These are phyloP conservation scores for Melanotaenia maccullochi DNA, from an alignment of 2,797 vertebrate species.

Conservation along the genomic window DNA sequence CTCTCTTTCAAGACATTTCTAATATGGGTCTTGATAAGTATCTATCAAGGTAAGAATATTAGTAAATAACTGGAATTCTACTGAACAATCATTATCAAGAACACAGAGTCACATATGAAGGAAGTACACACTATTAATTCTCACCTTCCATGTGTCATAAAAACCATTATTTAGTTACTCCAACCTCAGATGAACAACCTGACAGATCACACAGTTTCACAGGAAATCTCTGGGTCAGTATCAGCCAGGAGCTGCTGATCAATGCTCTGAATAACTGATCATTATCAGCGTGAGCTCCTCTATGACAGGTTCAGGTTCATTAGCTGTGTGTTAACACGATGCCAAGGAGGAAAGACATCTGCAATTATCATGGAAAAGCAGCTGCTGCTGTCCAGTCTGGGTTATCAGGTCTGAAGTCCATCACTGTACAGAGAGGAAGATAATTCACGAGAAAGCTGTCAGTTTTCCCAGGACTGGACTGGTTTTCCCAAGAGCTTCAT, in stretches of 20 bases:
- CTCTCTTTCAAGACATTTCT: conserved; percentile 97
- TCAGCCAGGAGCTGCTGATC: too few relatives aligned
- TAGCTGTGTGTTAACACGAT: neutral
- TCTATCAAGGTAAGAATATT: conserved; percentile 95
- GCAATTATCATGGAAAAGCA: neutral
- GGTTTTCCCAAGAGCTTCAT: too few relatives aligned
- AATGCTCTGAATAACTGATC: neutral
- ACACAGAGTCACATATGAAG: neutral
- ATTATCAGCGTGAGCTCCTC: too few relatives aligned
- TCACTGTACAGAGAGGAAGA: too few relatives aligned
- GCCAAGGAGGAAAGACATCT: too few relatives aligned
- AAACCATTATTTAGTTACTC: neutral
- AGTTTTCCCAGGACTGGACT: too few relatives aligned
- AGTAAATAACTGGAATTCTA: neutral
- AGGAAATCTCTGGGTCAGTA: neutral
- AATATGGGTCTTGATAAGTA: conserved; percentile 98
- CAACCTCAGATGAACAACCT: neutral
- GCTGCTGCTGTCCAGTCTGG: neutral
- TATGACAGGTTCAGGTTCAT: too few relatives aligned
- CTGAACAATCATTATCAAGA: neutral
- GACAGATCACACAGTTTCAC: neutral
- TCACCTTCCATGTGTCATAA: neutral
- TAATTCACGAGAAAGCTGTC: too few relatives aligned
- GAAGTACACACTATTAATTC: neutral
- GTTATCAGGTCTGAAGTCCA: neutral